Evolutionary conservation across 2,113 vertebrate species (phyloP).

Genomic region (Prietella phreatophila): DNA sequence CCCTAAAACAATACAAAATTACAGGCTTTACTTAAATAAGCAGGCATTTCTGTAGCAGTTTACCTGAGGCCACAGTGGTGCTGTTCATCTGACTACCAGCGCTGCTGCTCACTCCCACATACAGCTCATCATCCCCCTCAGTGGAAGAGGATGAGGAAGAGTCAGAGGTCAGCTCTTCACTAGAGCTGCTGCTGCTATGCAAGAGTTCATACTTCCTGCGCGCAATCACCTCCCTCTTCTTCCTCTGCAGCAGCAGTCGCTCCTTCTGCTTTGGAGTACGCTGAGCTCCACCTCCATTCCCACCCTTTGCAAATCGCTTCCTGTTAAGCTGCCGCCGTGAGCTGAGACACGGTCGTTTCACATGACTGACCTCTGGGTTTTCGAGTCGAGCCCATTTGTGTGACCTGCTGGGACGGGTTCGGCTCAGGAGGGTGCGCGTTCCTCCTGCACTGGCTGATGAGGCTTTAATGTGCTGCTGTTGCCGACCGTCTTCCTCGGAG

Average conservation of each 20-base stretch:
- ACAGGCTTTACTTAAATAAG: no score
- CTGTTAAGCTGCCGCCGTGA: conserved; percentile 80
- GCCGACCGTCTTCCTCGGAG: conserved; percentile 85
- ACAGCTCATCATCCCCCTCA: conserved; percentile 92
- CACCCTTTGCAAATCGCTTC: conserved; percentile 87
- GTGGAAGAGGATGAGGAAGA: conserved; percentile 90
- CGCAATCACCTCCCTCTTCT: conserved; percentile 91
- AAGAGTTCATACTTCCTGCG: conserved; percentile 89
- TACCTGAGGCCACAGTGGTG: conserved; percentile 86
- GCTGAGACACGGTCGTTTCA: conserved; percentile 90
- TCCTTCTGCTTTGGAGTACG: conserved; percentile 95
- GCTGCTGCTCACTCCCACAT: conserved; percentile 84
- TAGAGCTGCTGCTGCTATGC: conserved; percentile 95
- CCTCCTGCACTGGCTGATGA: conserved; percentile 58
- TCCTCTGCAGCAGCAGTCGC: conserved; percentile 88
- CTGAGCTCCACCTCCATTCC: conserved; percentile 76
- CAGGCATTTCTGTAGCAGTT: neutral
- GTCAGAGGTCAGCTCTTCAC: conserved; percentile 87
- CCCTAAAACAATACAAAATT: neutral
- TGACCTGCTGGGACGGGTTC: conserved; percentile 82
- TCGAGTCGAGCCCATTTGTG: conserved; percentile 91
- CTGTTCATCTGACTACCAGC: conserved; percentile 83
- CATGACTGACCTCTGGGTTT: conserved; percentile 80
- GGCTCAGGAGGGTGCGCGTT: conserved; percentile 73
- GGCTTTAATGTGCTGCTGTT: conserved; percentile 62